These are phyloP conservation scores for Dicrostonyx torquatus DNA, from an alignment of 2,797 vertebrate genomes.

Conservation along the genomic window DNA sequence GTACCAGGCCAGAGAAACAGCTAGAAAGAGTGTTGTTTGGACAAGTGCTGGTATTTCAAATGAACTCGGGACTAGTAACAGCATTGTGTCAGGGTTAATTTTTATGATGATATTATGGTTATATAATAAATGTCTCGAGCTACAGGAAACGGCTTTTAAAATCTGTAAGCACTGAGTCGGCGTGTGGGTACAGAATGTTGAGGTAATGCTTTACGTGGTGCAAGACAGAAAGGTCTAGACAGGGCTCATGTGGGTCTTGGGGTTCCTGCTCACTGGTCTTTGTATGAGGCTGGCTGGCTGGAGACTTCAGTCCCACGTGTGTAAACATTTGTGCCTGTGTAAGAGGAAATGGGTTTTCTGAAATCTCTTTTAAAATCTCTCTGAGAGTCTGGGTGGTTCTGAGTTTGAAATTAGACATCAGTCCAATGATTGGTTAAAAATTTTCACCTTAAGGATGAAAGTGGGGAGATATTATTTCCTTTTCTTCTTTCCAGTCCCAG, in stretches of 20 bases:
- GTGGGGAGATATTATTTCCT: neutral
- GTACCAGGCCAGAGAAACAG: neutral
- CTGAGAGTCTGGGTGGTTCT: neutral
- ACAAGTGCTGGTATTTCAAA: neutral
- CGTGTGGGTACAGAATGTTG: accelerated
- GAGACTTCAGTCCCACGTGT: neutral
- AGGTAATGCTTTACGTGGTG: neutral
- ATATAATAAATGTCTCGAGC: neutral
- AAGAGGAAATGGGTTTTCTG: neutral
- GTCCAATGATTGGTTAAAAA: neutral
- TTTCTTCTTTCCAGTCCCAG: too few species aligned
- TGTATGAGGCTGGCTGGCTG: neutral
- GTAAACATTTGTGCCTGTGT: neutral
- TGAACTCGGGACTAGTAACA: neutral
- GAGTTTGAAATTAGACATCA: neutral
- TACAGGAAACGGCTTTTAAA: neutral
- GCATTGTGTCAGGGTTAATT: neutral
- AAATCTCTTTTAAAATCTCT: neutral
- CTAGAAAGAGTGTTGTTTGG: neutral
- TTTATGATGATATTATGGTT: neutral
- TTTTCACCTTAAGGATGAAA: neutral
- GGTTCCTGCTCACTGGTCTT: neutral
- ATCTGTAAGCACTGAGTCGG: neutral
- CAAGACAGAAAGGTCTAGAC: neutral
- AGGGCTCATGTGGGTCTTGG: too few species aligned